Base-by-base conservation (phyloP, 2,113 vertebrate species). In the Donacobius atricapilla region DNA sequence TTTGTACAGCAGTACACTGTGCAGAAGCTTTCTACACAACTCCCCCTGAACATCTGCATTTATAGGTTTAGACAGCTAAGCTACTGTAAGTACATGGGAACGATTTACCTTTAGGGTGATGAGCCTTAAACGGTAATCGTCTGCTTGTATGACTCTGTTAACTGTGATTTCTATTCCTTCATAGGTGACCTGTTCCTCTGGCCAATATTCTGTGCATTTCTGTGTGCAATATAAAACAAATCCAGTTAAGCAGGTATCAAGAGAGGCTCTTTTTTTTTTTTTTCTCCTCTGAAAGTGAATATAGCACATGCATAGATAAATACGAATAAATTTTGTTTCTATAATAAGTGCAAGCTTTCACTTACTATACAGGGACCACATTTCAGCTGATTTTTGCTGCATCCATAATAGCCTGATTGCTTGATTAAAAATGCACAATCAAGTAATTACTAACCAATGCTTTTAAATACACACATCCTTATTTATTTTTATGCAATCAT, bases 131-230 rank as follows among this genome's bases (percentile, higher is more conserved):
- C 99, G 99, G 97, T 99, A 99, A 97, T 99, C 99, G 57, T 99
- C 99, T 57, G 99, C 99, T 96, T 99, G 99, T 79, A 99, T 98
- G 95, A 99, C 98, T 87, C 97, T 96, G 87, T 97, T 97, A 56
- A 99, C 98, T 4, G 98, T 98, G 97, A 99, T 99, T 98, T 99
- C 98, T 39, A 99, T 98, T 80, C 98, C 99, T 87, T 99, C 99
- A 3, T 99, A 98, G 77, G 97, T 98, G 94, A 98, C 98, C 91
- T 98, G 98, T 54, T 99, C 98, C 97, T 99, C 99, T 5, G 99
- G 99, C 99, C 99, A 99, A 70, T 99, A 99, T 95, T 99, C 99
- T 27, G 99, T 99, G 95, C 99, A 99, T 98, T 99, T 99, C 99
- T 99, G 94, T 69, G 66, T 75, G 64, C 91, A 75, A 97, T 53